Evolutionary conservation across 2,113 vertebrate species (phyloP).

Genomic region (Lycaon pictus): DNA sequence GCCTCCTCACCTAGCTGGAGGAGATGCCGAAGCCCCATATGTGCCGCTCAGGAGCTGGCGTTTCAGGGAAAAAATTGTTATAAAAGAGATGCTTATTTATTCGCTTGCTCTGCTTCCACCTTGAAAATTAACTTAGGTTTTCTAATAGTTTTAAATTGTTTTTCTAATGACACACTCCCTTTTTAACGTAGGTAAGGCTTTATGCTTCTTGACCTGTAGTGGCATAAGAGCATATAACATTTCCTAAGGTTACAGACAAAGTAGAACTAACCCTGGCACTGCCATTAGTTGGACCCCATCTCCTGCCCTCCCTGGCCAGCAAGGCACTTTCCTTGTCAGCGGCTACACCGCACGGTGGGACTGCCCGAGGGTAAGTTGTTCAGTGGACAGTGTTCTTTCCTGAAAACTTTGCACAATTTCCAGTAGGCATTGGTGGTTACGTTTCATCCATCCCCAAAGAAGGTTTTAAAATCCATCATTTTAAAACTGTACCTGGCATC

Average conservation of each 20-base stretch:
- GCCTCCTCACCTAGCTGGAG: not conserved
- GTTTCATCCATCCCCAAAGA: not conserved
- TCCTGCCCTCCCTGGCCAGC: slow-evolving; percentile 51
- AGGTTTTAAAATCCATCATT: slow-evolving; percentile 27
- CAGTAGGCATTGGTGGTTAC: not conserved
- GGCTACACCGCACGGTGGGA: not conserved
- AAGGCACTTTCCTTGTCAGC: not conserved
- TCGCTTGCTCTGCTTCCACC: not conserved
- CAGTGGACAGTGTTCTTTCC: not conserved
- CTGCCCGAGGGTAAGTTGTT: not conserved
- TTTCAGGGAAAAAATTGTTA: not conserved
- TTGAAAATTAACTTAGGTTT: slow-evolving; percentile 60
- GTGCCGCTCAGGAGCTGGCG: not conserved
- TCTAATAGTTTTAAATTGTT: slow-evolving; percentile 68
- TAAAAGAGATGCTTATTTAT: slow-evolving; percentile 11
- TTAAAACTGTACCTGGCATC: slow-evolving; percentile 35
- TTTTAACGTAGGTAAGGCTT: slow-evolving; percentile 76
- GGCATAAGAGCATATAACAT: slow-evolving; percentile 51
- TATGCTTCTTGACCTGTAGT: slow-evolving; percentile 62
- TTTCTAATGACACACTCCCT: slow-evolving; percentile 68
- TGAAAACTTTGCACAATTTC: not conserved
- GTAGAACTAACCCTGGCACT: slow-evolving; percentile 63
- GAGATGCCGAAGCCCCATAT: not conserved
- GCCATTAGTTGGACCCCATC: slow-evolving; percentile 39
- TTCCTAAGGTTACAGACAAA: slow-evolving; percentile 66